phyloP scores from a whole-genome alignment of 2,888 invertebrate species.

The Rhynchonema sp. region DNA sequence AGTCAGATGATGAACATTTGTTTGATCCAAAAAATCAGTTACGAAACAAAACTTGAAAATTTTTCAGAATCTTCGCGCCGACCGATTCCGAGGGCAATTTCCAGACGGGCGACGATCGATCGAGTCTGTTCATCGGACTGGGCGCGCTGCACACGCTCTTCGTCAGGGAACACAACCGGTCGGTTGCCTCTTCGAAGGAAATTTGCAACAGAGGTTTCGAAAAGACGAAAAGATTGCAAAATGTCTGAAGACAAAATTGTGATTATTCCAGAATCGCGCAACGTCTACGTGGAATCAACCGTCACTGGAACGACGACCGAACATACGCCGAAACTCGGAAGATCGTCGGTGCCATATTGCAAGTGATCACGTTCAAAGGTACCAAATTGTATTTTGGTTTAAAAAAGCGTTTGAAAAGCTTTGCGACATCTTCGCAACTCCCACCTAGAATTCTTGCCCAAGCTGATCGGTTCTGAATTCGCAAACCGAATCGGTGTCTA shows the following conservation, averaged over 20 bases:
- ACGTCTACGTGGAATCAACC: slow-evolving; percentile 52
- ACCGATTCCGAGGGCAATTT: neutral
- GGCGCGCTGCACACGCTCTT: neutral
- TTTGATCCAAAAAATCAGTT: no score
- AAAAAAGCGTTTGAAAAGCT: no score
- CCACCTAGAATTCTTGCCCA: slow-evolving; percentile 79
- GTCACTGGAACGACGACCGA: slow-evolving; percentile 74
- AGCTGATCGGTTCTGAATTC: slow-evolving; percentile 34
- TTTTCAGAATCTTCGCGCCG: neutral
- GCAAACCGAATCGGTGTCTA: slow-evolving; percentile 45
- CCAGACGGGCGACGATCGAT: neutral
- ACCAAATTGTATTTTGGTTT: no score
- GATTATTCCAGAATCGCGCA: slow-evolving; percentile 51
- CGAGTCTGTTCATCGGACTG: neutral
- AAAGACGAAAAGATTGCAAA: no score
- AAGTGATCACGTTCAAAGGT: no score
- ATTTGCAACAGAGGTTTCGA: no score
- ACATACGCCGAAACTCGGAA: slow-evolving; percentile 57
- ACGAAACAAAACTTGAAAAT: no score
- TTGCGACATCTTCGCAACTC: no score
- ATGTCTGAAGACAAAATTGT: no score
- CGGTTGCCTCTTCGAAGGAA: neutral
- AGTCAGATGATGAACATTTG: no score
- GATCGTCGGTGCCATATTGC: slow-evolving; percentile 57
- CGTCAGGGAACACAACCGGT: slow-evolving; percentile 1